Evolutionary conservation across 2,888 invertebrate species (phyloP).

Genomic region (Eubasilissa splendida): DNA sequence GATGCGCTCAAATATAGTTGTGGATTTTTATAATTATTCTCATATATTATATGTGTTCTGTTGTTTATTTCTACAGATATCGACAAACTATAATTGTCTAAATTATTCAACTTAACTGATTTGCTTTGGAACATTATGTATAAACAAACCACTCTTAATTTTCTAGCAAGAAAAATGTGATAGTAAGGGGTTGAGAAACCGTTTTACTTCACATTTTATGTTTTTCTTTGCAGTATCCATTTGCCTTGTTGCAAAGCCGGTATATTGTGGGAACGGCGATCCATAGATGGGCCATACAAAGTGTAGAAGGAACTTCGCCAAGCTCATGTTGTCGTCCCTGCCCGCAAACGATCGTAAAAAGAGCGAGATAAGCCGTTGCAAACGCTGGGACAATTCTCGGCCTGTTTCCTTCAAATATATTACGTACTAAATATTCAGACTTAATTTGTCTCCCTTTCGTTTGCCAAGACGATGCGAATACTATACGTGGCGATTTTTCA

Average conservation of each 20-base stretch:
- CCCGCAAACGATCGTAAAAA: constrained; percentile 18
- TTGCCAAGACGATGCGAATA: constrained; percentile 29
- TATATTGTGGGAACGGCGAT: constrained; percentile 9
- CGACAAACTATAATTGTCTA: too few species aligned
- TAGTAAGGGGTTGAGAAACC: too few species aligned
- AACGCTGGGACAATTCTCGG: not conserved
- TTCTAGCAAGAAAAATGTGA: too few species aligned
- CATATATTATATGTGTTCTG: too few species aligned
- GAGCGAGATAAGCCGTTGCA: constrained; percentile 12
- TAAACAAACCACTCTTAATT: too few species aligned
- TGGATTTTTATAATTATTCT: too few species aligned
- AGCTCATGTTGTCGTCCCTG: not conserved
- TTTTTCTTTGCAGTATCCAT: too few species aligned
- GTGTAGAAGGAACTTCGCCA: not conserved
- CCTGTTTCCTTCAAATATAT: not conserved
- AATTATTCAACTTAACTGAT: too few species aligned
- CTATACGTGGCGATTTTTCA: constrained; percentile 2
- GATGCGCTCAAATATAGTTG: too few species aligned
- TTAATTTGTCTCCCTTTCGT: constrained; percentile 24
- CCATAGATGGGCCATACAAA: not conserved
- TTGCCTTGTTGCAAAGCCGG: not conserved
- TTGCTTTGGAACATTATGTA: too few species aligned
- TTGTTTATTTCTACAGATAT: too few species aligned
- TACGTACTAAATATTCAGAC: constrained; percentile 24
- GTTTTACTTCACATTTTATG: too few species aligned